These are phyloP conservation scores for Cheilosia vernalis DNA, from an alignment of 2,888 invertebrate species.

Conservation along the genomic window DNA sequence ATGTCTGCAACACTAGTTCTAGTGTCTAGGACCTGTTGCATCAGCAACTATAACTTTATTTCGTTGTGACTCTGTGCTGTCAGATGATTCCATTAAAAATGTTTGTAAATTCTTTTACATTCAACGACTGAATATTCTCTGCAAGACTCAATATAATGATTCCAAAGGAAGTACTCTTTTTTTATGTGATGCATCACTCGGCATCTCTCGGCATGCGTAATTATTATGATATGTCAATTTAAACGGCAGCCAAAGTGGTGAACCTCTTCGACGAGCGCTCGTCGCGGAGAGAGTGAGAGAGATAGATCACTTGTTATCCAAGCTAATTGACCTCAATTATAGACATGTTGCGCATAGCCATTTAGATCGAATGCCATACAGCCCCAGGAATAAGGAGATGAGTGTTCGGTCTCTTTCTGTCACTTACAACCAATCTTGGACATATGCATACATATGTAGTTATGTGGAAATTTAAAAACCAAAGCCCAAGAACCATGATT, in stretches of 20 bases:
- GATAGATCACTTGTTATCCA: constrained; percentile 76
- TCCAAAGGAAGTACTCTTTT: constrained; percentile 36
- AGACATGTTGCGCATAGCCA: constrained; percentile 76
- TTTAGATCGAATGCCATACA: constrained; percentile 29
- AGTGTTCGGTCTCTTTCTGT: constrained; percentile 5
- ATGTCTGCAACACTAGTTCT: background rate
- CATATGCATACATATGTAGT: constrained; percentile 4
- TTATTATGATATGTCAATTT: constrained; percentile 74
- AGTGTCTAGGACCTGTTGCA: too few relatives aligned
- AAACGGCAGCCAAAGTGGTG: constrained; percentile 69
- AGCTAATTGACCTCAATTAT: constrained; percentile 82
- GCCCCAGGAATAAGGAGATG: constrained; percentile 34
- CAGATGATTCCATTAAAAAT: too few relatives aligned
- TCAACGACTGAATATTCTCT: background rate
- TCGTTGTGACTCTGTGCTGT: too few relatives aligned
- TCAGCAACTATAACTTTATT: too few relatives aligned
- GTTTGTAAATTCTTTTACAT: too few relatives aligned
- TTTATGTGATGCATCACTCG: constrained; percentile 67
- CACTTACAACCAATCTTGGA: constrained; percentile 5
- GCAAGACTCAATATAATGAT: constrained; percentile 4
- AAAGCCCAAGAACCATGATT: constrained; percentile 33
- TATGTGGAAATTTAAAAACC: constrained; percentile 7
- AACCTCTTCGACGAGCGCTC: constrained; percentile 51
- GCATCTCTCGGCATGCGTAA: constrained; percentile 72
- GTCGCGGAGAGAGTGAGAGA: constrained; percentile 66